A percentile compares a stretch with the other conserved stretches of the same genome.
These are phyloP conservation scores for Acholoe squamosa DNA, from an alignment of 2,888 invertebrate species.

Conservation along the genomic window DNA sequence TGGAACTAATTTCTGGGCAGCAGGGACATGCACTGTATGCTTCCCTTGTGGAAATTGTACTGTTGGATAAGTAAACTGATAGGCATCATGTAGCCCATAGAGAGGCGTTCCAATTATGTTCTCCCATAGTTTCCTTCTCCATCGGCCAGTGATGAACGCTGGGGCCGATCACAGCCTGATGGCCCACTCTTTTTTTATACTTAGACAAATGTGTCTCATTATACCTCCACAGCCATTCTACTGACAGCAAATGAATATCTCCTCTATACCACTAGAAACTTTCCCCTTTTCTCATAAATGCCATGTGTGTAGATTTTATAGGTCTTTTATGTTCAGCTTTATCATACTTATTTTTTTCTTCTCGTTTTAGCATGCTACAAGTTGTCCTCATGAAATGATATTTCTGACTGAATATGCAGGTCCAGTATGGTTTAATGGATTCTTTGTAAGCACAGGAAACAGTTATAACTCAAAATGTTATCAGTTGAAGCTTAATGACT, in stretches of 20 bases:
- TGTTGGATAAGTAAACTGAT: conserved; percentile 52
- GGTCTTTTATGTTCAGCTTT: neutral
- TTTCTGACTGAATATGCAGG: too few species aligned
- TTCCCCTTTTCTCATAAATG: neutral
- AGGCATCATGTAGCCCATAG: neutral
- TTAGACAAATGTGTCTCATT: conserved; percentile 37
- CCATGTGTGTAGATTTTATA: conserved; percentile 24
- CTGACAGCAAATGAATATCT: conserved; percentile 43
- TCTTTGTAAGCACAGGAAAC: too few species aligned
- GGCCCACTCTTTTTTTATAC: conserved; percentile 39
- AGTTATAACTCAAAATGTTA: too few species aligned
- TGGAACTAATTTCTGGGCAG: neutral
- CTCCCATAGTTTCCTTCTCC: conserved; percentile 43
- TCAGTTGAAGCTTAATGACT: too few species aligned
- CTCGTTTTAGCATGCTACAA: too few species aligned
- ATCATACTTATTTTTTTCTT: neutral
- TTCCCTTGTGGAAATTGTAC: neutral
- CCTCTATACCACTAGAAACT: conserved; percentile 35
- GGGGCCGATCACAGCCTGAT: conserved; percentile 21
- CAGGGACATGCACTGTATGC: neutral
- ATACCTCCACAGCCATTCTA: conserved; percentile 3
- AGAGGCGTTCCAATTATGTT: conserved; percentile 33
- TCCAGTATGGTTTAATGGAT: too few species aligned
- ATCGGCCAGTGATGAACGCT: conserved; percentile 17
- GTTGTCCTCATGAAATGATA: too few species aligned